Conservation (phyloP, 2,797 vertebrate genomes). For the Acanthornis magna region DNA sequence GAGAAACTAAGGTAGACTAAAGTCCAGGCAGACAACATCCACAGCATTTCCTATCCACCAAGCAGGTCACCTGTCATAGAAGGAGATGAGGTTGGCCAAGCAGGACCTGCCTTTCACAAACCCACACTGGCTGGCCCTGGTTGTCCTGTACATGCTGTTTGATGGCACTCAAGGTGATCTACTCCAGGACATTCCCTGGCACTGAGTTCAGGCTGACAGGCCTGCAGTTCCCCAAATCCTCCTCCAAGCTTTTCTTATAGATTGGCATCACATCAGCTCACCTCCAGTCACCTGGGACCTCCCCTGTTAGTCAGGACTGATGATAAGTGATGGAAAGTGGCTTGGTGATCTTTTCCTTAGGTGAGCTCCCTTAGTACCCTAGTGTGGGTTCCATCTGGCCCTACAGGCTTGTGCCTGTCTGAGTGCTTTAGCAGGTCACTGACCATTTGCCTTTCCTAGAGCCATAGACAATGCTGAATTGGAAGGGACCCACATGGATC, state of each 20-base stretch:
- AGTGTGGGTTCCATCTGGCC: background rate
- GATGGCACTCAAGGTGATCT: background rate
- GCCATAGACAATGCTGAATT: background rate
- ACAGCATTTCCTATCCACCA: background rate
- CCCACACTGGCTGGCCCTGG: background rate
- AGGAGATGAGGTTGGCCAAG: background rate
- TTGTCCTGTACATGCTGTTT: fast-evolving
- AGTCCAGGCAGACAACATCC: background rate
- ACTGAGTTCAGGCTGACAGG: background rate
- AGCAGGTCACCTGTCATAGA: background rate
- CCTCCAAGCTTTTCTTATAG: background rate
- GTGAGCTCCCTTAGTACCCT: too few species aligned
- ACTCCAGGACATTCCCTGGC: background rate
- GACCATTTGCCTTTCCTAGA: background rate
- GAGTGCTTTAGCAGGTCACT: background rate
- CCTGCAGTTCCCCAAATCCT: background rate
- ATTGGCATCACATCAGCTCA: background rate
- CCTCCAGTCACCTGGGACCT: background rate
- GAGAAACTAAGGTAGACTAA: background rate
- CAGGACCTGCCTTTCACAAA: background rate
- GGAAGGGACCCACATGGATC: background rate
- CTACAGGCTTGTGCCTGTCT: background rate
- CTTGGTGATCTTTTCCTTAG: background rate
- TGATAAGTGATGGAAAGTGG: background rate
- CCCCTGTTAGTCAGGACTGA: background rate